Evolutionary conservation across 2,113 vertebrate genomes (phyloP), one percentile per base, ranked within the genome.

Genomic region (Chloebia gouldiae): DNA sequence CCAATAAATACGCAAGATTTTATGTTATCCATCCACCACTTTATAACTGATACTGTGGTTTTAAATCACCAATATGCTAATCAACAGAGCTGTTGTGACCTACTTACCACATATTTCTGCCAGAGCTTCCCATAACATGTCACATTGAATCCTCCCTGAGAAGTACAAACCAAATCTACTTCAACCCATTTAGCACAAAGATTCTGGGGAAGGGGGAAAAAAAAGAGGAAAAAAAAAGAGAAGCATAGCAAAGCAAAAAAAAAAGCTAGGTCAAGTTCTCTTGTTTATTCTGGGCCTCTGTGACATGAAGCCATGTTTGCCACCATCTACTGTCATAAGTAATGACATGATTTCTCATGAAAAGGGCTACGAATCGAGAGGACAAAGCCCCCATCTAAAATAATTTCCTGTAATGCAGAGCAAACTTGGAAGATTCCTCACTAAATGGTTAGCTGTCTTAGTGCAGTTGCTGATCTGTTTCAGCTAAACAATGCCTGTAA

Each of bases 31-130:
- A 15, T 90, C 84, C 78, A 66, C 93, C 86, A 92, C 53, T 33
- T 95, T 92, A 81, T 60, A 92, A 92, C 76, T 73, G 75, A 89
- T 95, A 79, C 79, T 93, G 90, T 91, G 91, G 92, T 81, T 90
- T 83, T 75, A 90, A 96, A 95, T 96, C 94, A 93, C 40, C 50
- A 96, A 92, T 87, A 97, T 96, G 95, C 69, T 97, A 97, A 93
- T 95, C 89, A 97, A 88, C 92, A 83, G 92, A 95, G 96, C 88
- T 96, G 92, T 96, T 95, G 93, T 98, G 98, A 98, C 97, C 97
- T 97, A 98, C 93, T 97, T 97, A 97, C 90, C 63, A 94, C 76
- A 92, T 91, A 97, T 92, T 96, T 92, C 95, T 96, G 86, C 95
- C 94, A 84, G 79, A 97, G 90, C 90, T 93, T 88, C 95, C 93